Conservation (phyloP, 2,113 vertebrate genomes). For the Malurus elegans region DNA sequence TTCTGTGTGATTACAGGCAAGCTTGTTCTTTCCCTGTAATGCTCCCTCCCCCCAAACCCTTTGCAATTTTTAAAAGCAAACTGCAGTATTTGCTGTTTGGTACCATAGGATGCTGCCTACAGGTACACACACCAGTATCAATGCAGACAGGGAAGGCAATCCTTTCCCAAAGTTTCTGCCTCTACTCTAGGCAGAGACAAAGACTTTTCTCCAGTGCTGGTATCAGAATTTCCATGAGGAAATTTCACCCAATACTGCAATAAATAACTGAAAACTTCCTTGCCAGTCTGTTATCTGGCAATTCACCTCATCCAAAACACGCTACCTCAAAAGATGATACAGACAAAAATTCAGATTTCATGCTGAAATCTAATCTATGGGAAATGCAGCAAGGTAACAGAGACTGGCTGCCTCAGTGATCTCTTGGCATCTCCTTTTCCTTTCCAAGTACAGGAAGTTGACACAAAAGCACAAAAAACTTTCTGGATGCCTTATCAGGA, state of each 20-base stretch:
- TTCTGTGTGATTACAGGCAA: neutral
- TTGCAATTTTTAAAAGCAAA: neutral
- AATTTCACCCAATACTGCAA: neutral
- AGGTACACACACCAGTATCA: neutral
- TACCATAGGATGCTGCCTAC: neutral
- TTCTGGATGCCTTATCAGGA: neutral
- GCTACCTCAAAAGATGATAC: neutral
- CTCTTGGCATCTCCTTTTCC: neutral
- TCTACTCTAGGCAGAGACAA: neutral
- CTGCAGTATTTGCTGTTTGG: neutral
- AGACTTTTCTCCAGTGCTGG: neutral
- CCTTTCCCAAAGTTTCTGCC: neutral
- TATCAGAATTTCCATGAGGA: neutral
- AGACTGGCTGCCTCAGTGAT: neutral
- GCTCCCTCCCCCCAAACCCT: neutral
- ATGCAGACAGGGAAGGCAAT: rapidly evolving
- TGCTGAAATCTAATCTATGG: rapidly evolving
- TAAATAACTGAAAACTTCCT: neutral
- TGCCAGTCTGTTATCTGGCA: neutral
- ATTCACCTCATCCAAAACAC: neutral
- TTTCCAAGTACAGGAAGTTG: neutral
- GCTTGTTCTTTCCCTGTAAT: neutral
- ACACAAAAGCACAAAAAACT: neutral
- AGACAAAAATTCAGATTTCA: neutral
- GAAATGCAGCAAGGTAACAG: neutral